Evolutionary conservation across 2,113 vertebrate genomes (phyloP).

Genomic region (Coturnix japonica): DNA sequence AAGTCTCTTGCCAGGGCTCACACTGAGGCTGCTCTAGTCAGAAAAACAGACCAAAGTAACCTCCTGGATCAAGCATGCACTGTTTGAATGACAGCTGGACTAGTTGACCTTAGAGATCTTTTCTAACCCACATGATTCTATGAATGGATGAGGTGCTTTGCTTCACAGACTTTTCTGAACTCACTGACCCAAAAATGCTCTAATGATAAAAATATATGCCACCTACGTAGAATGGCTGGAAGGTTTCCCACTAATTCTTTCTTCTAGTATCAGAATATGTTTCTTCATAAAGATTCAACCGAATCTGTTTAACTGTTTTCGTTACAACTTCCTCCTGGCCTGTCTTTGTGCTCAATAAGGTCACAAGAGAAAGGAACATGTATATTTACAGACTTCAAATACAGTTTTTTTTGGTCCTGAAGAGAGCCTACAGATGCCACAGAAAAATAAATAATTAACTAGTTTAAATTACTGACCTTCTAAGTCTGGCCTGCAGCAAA

Average conservation of each 20-base stretch:
- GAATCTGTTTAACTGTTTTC: not conserved
- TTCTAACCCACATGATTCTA: too few relatives aligned
- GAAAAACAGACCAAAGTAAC: not conserved
- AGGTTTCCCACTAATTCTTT: not conserved
- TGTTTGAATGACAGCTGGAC: not conserved
- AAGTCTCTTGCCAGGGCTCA: not conserved
- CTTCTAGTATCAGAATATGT: not conserved
- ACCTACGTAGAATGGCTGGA: not conserved
- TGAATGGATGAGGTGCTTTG: not conserved
- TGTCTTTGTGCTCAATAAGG: not conserved
- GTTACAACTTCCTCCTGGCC: not conserved
- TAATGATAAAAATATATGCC: not conserved
- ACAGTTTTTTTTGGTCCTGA: not conserved
- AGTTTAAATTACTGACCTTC: not conserved
- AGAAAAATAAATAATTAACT: not conserved
- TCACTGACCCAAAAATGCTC: rapidly evolving
- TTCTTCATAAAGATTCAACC: not conserved
- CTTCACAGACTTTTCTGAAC: not conserved
- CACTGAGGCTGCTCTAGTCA: not conserved
- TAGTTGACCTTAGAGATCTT: too few relatives aligned
- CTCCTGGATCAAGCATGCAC: not conserved
- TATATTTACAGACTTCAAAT: not conserved
- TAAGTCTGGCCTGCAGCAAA: not conserved
- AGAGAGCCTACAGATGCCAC: not conserved
- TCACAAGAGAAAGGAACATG: not conserved